Conservation (phyloP, 2,888 invertebrate species). For the Caenorhabditis sinica region DNA sequence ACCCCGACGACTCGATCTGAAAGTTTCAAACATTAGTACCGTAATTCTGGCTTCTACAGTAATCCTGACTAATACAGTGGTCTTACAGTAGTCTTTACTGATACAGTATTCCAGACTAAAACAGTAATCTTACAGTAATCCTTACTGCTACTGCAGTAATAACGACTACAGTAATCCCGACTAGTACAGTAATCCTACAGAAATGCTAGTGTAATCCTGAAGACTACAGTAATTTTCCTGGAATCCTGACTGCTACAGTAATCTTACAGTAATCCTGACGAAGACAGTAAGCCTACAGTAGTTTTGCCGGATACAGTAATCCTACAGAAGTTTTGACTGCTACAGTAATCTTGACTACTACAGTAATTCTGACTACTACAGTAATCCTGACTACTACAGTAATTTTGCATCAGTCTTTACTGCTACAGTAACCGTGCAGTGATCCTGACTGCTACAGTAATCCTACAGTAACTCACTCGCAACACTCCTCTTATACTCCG, state of each 20-base stretch:
- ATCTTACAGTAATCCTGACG: not conserved
- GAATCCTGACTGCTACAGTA: constrained; percentile 1
- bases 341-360: not conserved
- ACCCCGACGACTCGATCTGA: not conserved
- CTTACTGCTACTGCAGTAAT: not conserved
- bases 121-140: constrained; percentile 15
- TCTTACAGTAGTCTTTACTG: too few relatives aligned
- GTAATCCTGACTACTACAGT: not conserved
- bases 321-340: not conserved
- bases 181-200: not conserved
- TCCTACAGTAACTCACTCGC: constrained; percentile 9
- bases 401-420: not conserved
- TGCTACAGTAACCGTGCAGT: not conserved
- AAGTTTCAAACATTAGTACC: not conserved
- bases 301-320: not conserved
- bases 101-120: not conserved
- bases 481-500: constrained; percentile 9
- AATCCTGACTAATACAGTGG: not conserved
- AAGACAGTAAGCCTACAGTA: constrained; percentile 5
- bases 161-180: not conserved
- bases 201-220: too few relatives aligned
- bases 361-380: not conserved
- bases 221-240: not conserved
- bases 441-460: not conserved
- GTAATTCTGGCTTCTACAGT: not conserved